Evolutionary conservation across 1,140 invertebrate species (phyloP), one percentile per base, ranked within the genome.

Genomic region (Euura saliciscinereae): DNA sequence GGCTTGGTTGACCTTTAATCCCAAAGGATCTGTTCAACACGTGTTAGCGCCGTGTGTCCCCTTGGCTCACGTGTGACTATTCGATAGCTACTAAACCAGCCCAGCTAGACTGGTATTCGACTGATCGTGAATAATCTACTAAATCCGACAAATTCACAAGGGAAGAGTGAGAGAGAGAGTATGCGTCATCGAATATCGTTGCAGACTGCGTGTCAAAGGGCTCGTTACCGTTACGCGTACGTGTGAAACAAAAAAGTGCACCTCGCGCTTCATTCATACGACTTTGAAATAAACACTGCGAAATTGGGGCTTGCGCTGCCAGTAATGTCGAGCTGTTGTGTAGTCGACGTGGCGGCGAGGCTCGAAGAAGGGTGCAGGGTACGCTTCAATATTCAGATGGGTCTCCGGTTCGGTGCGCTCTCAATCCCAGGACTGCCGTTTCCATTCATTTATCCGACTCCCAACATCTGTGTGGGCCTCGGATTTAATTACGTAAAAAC

Each of bases 401-500:
- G 51, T 59, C 51, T n/a, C 51, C 8, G 51, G 2, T 59, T n/a
- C 51, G 51, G 3, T 59, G 51, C 5, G 10, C 51, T 59, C 51
- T 59, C 51, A 59, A 59, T 59, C 51, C 3, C 51, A 59, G 51
- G 6, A 59, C 51, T 59, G 51, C 51, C 51, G 6, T 59, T n/a
- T n/a, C 5, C 51, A n/a, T 59, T 59, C 51, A 59, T 59, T 59
- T 59, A 59, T 59, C 51, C 10, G 51, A 59, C 51, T 59, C 51
- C 13, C 5, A n/a, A 6, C 51, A 6, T 59, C 51, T n/a, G 51
- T 59, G 8, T n/a, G 51, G 51, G 8, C 51, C 51, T 6, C 51
- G 51, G 51, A 59, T 59, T 59, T 59, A 59, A 59, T 59, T 59
- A 59, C 51, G 51, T 59, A 59, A 59, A 59, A 59, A 59, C 51